These are phyloP conservation scores for Diorhabda sublineata DNA, from an alignment of 1,140 invertebrate genomes.

Conservation along the genomic window DNA sequence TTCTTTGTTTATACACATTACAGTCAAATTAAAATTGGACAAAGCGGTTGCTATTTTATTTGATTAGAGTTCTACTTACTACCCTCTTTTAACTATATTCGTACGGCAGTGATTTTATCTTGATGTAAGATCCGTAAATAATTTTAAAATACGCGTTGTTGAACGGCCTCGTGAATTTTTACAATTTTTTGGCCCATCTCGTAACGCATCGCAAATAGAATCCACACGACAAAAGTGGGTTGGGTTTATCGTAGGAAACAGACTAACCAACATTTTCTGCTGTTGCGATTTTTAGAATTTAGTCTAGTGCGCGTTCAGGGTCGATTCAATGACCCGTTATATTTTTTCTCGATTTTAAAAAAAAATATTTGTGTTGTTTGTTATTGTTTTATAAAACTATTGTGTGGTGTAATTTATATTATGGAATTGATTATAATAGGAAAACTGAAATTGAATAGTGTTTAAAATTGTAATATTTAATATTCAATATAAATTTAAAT, in stretches of 20 bases:
- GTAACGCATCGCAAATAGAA: not conserved
- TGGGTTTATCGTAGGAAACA: not conserved
- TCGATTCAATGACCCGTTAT: not conserved
- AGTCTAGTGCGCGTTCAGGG: not conserved
- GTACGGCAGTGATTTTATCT: too few relatives aligned
- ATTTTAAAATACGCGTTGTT: not conserved
- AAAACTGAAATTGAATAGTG: not conserved
- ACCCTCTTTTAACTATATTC: too few relatives aligned
- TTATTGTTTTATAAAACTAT: too few relatives aligned
- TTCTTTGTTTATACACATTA: too few relatives aligned
- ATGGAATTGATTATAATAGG: too few relatives aligned
- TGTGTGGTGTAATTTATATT: too few relatives aligned
- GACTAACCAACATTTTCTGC: not conserved
- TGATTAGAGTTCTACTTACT: too few relatives aligned
- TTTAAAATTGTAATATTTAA: not conserved
- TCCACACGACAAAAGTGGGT: not conserved
- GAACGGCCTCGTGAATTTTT: not conserved
- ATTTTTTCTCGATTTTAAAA: not conserved
- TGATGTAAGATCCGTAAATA: too few relatives aligned
- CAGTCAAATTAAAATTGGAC: too few relatives aligned
- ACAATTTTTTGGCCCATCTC: not conserved
- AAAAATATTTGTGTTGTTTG: too few relatives aligned
- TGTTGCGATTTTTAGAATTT: slow-evolving; percentile 1
- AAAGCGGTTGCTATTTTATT: too few relatives aligned
- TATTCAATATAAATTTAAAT: not conserved